Base-by-base conservation (phyloP, 2,797 vertebrate genomes). In the Lindbergichthys nudifrons region DNA sequence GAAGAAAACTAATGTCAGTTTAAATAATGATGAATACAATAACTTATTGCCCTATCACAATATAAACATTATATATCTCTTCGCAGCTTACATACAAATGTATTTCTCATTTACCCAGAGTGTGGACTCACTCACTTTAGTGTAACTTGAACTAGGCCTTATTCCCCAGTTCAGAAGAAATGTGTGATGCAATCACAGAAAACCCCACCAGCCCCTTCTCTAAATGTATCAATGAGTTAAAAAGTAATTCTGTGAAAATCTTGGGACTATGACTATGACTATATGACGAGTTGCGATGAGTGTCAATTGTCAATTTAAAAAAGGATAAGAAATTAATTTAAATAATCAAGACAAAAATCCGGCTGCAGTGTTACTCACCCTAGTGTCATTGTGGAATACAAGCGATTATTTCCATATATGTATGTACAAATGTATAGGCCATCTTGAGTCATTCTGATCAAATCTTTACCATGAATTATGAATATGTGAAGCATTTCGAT, bases 101-200 rank as follows among this genome's bases (percentile, higher is more conserved):
- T 9, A 36, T 43, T 62, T 65, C 15, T 19, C 60, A 30, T 82
- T 7, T 60, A 66, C 3, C 6, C 4, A 7, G 7, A 12, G 14
- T 46, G 32, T 54, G 13, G 2, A 46, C 1, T 36, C 45, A 42
- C 54, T 18, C 43, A 18, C 36, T 14, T 71, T 2, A 36, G 11
- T 59, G 18, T 58, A 65, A 65, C 47, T 36, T 53, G 43, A 73
- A 42, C 6, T 50, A 43, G 45, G 47, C n/a, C 19, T 23, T 23
- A 41, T 16, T 70, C 42, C 4, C 13, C 8, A 16, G 50, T 78
- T 87, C 74, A 78, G 54, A 80, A 83, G 84, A 89, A 90, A 83
- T 41, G 47, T 68, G 46, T 92, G 86, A 85, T 81, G 89, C 86
- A 92, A 92, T 77, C 47, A 82, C 56, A 88, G 86, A 91, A 89